Evolutionary conservation across 2,888 invertebrate species (phyloP).

Genomic region (Agriopis marginaria): DNA sequence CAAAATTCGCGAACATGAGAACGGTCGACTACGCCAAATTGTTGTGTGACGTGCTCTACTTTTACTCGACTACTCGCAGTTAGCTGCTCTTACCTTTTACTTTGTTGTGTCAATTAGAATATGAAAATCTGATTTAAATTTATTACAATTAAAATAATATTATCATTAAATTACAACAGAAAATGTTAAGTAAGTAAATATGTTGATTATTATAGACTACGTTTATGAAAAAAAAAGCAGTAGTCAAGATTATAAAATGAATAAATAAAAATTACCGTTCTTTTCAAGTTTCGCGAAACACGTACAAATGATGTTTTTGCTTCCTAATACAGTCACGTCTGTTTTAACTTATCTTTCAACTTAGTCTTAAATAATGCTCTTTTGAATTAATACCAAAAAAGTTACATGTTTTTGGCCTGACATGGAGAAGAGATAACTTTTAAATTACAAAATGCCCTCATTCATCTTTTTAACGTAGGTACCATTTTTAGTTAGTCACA

Average conservation of each 20-base stretch:
- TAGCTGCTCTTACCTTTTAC: slow-evolving; percentile 53
- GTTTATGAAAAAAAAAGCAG: slow-evolving; percentile 27
- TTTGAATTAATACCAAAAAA: slow-evolving; percentile 43
- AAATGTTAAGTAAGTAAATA: no score
- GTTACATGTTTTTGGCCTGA: slow-evolving; percentile 39
- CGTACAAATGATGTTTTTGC: slow-evolving; percentile 37
- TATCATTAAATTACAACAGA: no score
- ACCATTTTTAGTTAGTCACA: not conserved
- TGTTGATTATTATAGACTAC: not conserved
- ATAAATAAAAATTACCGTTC: slow-evolving; percentile 32
- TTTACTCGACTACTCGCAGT: slow-evolving; percentile 21
- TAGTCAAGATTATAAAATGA: slow-evolving; percentile 46
- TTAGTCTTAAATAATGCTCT: slow-evolving; percentile 40
- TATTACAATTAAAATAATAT: no score
- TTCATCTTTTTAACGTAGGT: slow-evolving; percentile 1
- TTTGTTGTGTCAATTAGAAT: slow-evolving; percentile 25
- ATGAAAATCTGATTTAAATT: not conserved
- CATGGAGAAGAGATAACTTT: slow-evolving; percentile 19
- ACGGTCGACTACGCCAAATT: slow-evolving; percentile 25
- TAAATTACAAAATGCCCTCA: slow-evolving; percentile 7
- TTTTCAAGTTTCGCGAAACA: slow-evolving; percentile 41
- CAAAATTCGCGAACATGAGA: slow-evolving; percentile 28
- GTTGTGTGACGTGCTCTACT: slow-evolving; percentile 37
- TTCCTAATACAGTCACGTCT: slow-evolving; percentile 55
- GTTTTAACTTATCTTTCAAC: slow-evolving; percentile 44